Evolutionary conservation across 2,113 vertebrate genomes (phyloP).

Genomic region (Thymallus thymallus): DNA sequence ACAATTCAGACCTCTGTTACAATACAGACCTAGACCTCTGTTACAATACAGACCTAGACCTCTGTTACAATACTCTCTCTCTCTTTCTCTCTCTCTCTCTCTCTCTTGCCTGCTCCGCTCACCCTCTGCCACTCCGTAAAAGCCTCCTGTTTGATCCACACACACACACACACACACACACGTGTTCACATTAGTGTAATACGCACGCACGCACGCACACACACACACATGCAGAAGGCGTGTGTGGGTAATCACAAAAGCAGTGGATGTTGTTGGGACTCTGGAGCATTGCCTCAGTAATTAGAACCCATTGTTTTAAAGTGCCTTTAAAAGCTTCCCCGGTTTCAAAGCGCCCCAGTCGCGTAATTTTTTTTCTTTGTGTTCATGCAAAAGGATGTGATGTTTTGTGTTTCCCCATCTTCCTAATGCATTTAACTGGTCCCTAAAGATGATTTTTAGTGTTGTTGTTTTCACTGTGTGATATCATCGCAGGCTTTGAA

Average conservation of each 20-base stretch:
- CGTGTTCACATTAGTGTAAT: too few species aligned
- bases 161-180: too few species aligned
- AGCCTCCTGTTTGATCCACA: neutral
- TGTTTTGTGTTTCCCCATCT: slow-evolving; percentile 66
- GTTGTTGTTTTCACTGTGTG: slow-evolving; percentile 45
- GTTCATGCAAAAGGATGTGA: slow-evolving; percentile 64
- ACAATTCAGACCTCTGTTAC: too few species aligned
- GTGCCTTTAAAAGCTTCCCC: slow-evolving; percentile 71
- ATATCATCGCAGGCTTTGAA: slow-evolving; percentile 6
- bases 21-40: too few species aligned
- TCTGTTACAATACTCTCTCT: slow-evolving; percentile 37
- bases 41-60: neutral
- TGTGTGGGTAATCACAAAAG: slow-evolving; percentile 62
- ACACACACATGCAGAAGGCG: too few species aligned
- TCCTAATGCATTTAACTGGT: slow-evolving; percentile 70
- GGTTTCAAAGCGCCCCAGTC: slow-evolving; percentile 54
- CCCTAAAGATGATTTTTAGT: slow-evolving; percentile 58
- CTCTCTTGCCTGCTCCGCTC: neutral
- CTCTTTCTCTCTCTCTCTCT: slow-evolving; percentile 31
- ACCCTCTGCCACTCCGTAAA: slow-evolving; percentile 37
- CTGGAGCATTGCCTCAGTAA: slow-evolving; percentile 68
- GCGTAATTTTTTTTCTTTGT: slow-evolving; percentile 30
- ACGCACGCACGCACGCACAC: slow-evolving; percentile 22
- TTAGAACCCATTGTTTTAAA: slow-evolving; percentile 72
- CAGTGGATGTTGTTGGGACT: slow-evolving; percentile 64